Conservation (phyloP, 2,113 vertebrate species). For the Xiphophorus maculatus region DNA sequence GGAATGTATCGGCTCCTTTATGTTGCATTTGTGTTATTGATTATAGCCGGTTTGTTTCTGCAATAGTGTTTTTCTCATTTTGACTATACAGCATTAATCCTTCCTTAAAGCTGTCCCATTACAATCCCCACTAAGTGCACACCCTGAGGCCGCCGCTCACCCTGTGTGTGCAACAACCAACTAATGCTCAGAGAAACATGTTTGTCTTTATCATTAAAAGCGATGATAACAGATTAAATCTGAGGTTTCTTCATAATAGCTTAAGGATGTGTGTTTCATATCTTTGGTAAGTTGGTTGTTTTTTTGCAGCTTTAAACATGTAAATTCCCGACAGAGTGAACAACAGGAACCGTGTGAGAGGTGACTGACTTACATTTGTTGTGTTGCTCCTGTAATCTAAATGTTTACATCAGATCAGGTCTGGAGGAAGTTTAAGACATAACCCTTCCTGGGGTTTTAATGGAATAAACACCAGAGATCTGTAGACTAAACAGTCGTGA, state of each 20-base stretch:
- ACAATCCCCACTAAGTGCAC: constrained; percentile 69
- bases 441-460: constrained; percentile 7
- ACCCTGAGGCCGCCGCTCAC: constrained; percentile 23
- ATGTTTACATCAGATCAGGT: constrained; percentile 47
- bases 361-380: constrained; percentile 13
- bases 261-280: constrained; percentile 38
- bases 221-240: constrained; percentile 73
- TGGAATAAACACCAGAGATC: constrained; percentile 12
- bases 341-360: constrained; percentile 33
- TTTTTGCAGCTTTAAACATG: constrained; percentile 52
- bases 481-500: not conserved
- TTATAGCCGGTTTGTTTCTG: constrained; percentile 55
- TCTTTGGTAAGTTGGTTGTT: constrained; percentile 55
- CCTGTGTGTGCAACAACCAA: constrained; percentile 23
- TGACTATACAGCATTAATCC: constrained; percentile 60
- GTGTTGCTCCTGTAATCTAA: constrained; percentile 45
- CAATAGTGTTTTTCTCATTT: constrained; percentile 66
- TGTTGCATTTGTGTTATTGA: constrained; percentile 26
- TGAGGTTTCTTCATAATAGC: constrained; percentile 65
- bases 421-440: constrained; percentile 13
- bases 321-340: constrained; percentile 36
- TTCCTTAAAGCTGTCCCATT: constrained; percentile 57
- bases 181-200: constrained; percentile 71
- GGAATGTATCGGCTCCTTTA: constrained; percentile 2
- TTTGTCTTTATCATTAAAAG: constrained; percentile 66